Conservation (phyloP, 2,797 vertebrate species). For the Tauraco hartlaubi region DNA sequence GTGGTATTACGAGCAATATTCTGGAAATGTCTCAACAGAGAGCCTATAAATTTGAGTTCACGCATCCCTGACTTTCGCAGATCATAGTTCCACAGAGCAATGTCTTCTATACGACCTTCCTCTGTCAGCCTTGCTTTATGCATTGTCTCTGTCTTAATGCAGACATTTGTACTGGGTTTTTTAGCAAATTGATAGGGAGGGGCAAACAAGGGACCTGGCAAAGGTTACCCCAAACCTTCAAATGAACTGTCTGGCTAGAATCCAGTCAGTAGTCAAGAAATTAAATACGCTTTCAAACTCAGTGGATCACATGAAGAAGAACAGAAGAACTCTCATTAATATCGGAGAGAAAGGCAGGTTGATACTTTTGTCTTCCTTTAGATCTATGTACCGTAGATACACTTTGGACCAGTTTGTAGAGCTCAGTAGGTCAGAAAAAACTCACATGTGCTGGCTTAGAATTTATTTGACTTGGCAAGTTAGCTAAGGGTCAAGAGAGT, state of each 20-base stretch:
- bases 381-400: not conserved
- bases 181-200: not conserved
- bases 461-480: not conserved
- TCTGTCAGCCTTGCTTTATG: not conserved
- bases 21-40: conserved; percentile 22
- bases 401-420: not conserved
- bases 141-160: not conserved
- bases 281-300: not conserved
- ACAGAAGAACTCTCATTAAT: not conserved
- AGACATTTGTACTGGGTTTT: not conserved
- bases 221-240: not conserved
- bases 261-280: not conserved
- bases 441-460: not conserved
- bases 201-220: not conserved
- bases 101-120: conserved; percentile 13
- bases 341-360: not conserved
- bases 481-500: not conserved
- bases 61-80: conserved; percentile 21
- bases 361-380: not conserved
- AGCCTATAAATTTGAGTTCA: conserved; percentile 40
- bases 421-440: not conserved
- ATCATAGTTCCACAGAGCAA: not conserved
- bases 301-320: not conserved
- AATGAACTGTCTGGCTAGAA: not conserved
- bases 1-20: conserved; percentile 27